Evolutionary conservation across 2,797 vertebrate genomes (phyloP).

Genomic region (Simalia tracyae): DNA sequence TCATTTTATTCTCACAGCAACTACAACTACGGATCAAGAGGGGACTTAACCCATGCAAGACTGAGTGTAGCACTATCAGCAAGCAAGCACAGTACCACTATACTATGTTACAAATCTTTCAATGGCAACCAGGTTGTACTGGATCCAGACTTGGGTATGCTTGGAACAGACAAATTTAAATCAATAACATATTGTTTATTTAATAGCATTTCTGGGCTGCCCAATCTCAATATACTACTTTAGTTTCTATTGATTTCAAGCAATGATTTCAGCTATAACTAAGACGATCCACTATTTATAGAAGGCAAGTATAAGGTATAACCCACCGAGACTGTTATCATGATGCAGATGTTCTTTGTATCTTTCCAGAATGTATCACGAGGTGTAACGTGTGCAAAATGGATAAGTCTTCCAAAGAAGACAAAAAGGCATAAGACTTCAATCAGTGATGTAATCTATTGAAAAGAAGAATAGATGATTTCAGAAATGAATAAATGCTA

Average conservation of each 20-base stretch:
- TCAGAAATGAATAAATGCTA: background rate
- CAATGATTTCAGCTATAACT: background rate
- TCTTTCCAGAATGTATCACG: slow-evolving; percentile 88
- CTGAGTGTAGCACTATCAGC: too few species aligned
- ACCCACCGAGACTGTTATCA: slow-evolving; percentile 82
- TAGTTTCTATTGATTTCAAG: background rate
- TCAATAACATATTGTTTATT: background rate
- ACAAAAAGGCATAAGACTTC: slow-evolving; percentile 86
- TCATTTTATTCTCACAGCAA: background rate
- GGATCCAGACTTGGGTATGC: background rate
- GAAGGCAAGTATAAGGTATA: background rate
- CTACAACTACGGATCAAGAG: background rate
- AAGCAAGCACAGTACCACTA: background rate
- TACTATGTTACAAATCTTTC: background rate
- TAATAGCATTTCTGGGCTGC: background rate
- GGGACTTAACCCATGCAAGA: background rate
- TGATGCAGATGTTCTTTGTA: slow-evolving; percentile 92
- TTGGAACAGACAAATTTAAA: background rate
- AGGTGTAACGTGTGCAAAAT: slow-evolving; percentile 86
- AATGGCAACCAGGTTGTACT: background rate
- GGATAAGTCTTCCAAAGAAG: slow-evolving; percentile 81
- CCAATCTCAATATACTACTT: background rate
- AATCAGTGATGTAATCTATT: slow-evolving; percentile 80
- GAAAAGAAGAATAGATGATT: background rate
- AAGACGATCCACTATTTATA: background rate